Conservation (phyloP, 2,888 invertebrate genomes). For the Folsomia manolachei region DNA sequence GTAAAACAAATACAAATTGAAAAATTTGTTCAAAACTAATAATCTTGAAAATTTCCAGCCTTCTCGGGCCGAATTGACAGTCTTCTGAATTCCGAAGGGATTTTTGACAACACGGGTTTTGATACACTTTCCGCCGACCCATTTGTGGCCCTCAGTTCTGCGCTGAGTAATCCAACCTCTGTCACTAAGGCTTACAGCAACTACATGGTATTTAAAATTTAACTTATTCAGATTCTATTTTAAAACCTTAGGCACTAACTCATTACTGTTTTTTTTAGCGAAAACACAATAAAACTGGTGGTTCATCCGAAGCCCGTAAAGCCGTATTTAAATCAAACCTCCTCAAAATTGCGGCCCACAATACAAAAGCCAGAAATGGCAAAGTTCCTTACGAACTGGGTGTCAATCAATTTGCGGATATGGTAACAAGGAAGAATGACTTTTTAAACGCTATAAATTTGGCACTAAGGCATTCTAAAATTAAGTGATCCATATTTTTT, state of each 20-base stretch:
- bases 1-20: neutral
- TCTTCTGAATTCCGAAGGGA: neutral
- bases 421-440: slow-evolving; percentile 10
- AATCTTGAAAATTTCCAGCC: neutral
- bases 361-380: slow-evolving; percentile 5
- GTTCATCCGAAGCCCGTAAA: neutral
- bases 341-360: neutral
- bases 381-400: slow-evolving; percentile 5
- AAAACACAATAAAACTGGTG: neutral
- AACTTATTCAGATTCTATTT: neutral
- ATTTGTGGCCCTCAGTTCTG: neutral
- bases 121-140: neutral
- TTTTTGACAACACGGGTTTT: neutral
- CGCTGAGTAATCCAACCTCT: neutral
- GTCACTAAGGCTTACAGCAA: neutral
- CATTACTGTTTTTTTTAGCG: neutral
- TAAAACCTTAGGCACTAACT: neutral
- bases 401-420: slow-evolving; percentile 13
- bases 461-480: neutral
- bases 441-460: neutral
- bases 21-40: neutral
- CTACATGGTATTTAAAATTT: neutral
- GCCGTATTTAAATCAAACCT: neutral
- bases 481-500: neutral
- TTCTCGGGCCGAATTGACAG: neutral